Percentiles rank a stretch among this genome's conserved stretches.
phyloP scores from a whole-genome alignment of 2,888 invertebrate genomes.

The Belgica antarctica region DNA sequence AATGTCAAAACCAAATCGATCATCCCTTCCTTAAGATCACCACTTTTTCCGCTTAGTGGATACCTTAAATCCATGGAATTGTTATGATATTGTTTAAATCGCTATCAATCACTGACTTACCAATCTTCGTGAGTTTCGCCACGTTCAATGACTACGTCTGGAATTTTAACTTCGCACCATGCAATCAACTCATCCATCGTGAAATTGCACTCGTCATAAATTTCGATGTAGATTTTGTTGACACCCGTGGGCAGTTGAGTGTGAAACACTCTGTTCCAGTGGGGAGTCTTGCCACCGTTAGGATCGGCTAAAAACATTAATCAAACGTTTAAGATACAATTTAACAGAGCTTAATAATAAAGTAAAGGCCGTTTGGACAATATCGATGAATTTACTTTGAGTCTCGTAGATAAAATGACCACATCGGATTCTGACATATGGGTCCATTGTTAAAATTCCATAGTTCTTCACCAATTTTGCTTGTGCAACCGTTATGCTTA shows the following conservation, averaged over 20 bases:
- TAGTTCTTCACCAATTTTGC: conserved; percentile 93
- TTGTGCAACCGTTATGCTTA: conserved; percentile 84
- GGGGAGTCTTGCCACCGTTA: conserved; percentile 91
- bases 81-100: background rate
- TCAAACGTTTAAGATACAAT: background rate
- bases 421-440: conserved; percentile 86
- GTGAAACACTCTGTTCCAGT: conserved; percentile 94
- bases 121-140: conserved; percentile 94
- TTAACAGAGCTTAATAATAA: background rate
- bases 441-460: conserved; percentile 93
- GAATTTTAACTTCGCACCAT: conserved; percentile 87
- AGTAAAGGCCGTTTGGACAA: too few species aligned
- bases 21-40: conserved; percentile 90
- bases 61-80: conserved; percentile 55
- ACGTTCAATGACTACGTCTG: conserved; percentile 69
- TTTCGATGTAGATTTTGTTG: conserved; percentile 81
- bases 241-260: conserved; percentile 77
- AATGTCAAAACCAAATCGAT: conserved; percentile 87
- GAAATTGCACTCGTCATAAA: conserved; percentile 96
- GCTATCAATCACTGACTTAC: conserved; percentile 50
- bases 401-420: conserved; percentile 96
- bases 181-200: conserved; percentile 95
- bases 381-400: too few species aligned
- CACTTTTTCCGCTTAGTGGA: conserved; percentile 88
- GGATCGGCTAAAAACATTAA: conserved; percentile 69